Conservation (phyloP, 2,797 vertebrate genomes). For the Sarcophilus harrisii region DNA sequence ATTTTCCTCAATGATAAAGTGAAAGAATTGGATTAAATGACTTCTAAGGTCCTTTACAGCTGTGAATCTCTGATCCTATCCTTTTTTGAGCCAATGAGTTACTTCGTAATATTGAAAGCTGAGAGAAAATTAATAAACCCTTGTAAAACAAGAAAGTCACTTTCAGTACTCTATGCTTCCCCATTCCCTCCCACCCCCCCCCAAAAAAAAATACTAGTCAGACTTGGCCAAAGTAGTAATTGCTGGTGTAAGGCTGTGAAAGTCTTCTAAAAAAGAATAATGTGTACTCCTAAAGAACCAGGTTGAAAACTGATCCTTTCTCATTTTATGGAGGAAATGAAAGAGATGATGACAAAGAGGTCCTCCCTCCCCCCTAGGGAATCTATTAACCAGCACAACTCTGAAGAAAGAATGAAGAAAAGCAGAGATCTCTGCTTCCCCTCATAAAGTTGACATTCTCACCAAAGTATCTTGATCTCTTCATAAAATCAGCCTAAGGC, state of each 20-base stretch:
- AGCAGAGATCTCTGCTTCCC: background rate
- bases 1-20: background rate
- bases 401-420: too few species aligned
- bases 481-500: background rate
- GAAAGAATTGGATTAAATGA: background rate
- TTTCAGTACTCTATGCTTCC: background rate
- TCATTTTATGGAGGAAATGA: background rate
- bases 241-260: background rate
- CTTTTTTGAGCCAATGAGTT: conserved; percentile 11
- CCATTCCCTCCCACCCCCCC: background rate
- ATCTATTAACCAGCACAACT: too few species aligned
- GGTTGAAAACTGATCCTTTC: background rate
- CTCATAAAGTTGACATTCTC: background rate
- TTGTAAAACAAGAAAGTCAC: background rate
- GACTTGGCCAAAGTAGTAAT: accelerated
- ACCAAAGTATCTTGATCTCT: background rate
- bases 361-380: background rate
- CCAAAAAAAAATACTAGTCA: accelerated
- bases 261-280: background rate
- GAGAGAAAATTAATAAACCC: background rate
- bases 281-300: background rate
- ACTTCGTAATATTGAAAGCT: background rate
- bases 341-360: background rate
- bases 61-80: background rate
- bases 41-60: background rate